Base-by-base conservation (phyloP, 2,888 invertebrate genomes). In the Lepetodrilus schrolli region DNA sequence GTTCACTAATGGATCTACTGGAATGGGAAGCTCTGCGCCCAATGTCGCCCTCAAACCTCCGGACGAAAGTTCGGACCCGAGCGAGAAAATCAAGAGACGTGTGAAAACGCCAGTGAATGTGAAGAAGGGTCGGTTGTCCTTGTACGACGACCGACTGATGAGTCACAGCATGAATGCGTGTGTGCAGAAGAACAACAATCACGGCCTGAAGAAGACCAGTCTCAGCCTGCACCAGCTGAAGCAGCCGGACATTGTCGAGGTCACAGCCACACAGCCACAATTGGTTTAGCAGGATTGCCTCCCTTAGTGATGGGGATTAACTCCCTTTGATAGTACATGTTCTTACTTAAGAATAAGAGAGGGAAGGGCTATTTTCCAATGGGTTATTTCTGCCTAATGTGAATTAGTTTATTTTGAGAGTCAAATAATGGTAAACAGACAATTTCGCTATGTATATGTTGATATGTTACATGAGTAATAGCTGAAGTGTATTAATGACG, bases 101-200 rank as follows among this genome's bases (percentile, higher is more conserved):
- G 80, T 84, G 47, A 87, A 87, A 78, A 87, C 86, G 0, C 87
- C 87, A 4, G 74, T 84, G 26, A 74, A 73, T 1, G 76, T 83
- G 23, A 83, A 80, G 34, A 82, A 85, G 38, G 86, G 83, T 1
- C 91, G 96, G 79, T 93, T 96, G 83, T 96, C 96, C 58, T 91
- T 96, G 21, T 96, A 96, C 85, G 96, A 96, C 84, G 96, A 96
- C 88, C 92, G 96, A 50, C 95, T 96, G 93, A 96, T 96, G 96
- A 78, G 71, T 50, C 78, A 74, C 71, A 78, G 78, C 71, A 50
- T 50, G 72, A 80, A 51, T 68, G 74, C 68, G 37, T 70, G 17
- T 66, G 65, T 43, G n/a, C 71, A 23, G 77, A 71, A 21, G 34
- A 66, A n/a, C 21, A 58, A 47, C 36, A 58, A n/a, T 26, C 49